Percentiles rank a stretch among this genome's conserved stretches.
Conservation (phyloP, 2,113 vertebrate genomes). For the Brachyhypopomus gauderio region DNA sequence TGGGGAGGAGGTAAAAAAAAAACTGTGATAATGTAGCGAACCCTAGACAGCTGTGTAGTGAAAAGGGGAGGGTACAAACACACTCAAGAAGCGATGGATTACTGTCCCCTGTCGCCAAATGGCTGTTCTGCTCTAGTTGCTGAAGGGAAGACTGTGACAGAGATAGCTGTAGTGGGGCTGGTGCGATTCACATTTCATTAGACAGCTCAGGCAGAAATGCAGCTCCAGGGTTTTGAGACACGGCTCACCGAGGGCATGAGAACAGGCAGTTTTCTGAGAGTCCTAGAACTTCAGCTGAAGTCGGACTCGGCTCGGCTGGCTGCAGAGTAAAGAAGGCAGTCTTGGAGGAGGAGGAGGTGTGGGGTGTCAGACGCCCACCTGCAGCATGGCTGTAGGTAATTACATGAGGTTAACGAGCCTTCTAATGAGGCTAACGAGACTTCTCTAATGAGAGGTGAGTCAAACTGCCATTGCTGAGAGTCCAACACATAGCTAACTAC, state of each 20-base stretch:
- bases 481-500: neutral
- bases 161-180: neutral
- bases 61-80: neutral
- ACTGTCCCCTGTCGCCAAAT: neutral
- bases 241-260: neutral
- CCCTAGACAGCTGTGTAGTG: constrained; percentile 1
- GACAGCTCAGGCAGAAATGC: neutral
- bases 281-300: neutral
- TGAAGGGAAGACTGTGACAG: neutral
- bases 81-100: neutral
- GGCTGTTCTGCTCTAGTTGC: neutral
- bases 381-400: constrained; percentile 30
- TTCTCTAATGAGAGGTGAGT: constrained; percentile 44
- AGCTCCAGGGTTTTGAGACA: neutral
- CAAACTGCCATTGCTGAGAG: constrained; percentile 20
- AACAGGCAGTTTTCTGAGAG: constrained; percentile 14
- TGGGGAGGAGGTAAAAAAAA: constrained; percentile 31
- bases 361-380: constrained; percentile 1
- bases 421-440: constrained; percentile 5
- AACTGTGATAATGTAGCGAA: constrained; percentile 23
- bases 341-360: neutral
- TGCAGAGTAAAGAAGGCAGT: neutral
- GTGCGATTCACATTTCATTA: neutral
- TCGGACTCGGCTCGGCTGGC: neutral
- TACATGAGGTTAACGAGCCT: constrained; percentile 51